Evolutionary conservation across 2,113 vertebrate genomes (phyloP).

Genomic region (Austrofundulus limnaeus): DNA sequence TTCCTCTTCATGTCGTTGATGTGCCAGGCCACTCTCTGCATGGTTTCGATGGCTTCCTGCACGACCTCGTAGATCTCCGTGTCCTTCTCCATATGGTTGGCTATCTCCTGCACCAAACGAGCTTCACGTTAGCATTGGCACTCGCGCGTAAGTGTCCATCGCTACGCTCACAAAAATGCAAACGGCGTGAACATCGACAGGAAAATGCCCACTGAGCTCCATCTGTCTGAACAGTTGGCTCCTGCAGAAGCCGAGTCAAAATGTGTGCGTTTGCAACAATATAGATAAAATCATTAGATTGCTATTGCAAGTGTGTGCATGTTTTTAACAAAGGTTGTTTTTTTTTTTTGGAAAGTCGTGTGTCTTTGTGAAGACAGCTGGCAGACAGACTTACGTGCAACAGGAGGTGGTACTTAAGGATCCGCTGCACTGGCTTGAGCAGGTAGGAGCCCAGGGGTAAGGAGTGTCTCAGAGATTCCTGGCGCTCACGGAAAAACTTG

Average conservation of each 20-base stretch:
- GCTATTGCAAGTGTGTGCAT: conserved; percentile 2
- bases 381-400: conserved; percentile 84
- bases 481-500: conserved; percentile 94
- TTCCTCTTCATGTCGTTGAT: conserved; percentile 99
- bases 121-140: conserved; percentile 7
- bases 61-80: conserved; percentile 94
- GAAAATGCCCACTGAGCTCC: conserved; percentile 55
- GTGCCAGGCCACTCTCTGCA: conserved; percentile 98
- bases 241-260: conserved; percentile 18
- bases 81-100: conserved; percentile 95
- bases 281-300: conserved; percentile 31
- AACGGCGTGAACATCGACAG: conserved; percentile 11
- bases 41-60: conserved; percentile 95
- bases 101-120: conserved; percentile 86
- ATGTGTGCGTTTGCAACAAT: conserved; percentile 10
- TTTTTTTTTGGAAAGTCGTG: neutral
- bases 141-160: neutral
- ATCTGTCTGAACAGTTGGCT: conserved; percentile 71
- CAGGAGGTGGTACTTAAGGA: conserved; percentile 98
- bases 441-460: conserved; percentile 96
- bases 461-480: conserved; percentile 92
- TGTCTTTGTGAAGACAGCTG: neutral
- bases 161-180: neutral
- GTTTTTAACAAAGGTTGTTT: conserved; percentile 7
- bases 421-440: conserved; percentile 97